A percentile compares a stretch with the other conserved stretches of the same genome.
Conservation (phyloP, 2,888 invertebrate species). For the Drosophila algonquin region DNA sequence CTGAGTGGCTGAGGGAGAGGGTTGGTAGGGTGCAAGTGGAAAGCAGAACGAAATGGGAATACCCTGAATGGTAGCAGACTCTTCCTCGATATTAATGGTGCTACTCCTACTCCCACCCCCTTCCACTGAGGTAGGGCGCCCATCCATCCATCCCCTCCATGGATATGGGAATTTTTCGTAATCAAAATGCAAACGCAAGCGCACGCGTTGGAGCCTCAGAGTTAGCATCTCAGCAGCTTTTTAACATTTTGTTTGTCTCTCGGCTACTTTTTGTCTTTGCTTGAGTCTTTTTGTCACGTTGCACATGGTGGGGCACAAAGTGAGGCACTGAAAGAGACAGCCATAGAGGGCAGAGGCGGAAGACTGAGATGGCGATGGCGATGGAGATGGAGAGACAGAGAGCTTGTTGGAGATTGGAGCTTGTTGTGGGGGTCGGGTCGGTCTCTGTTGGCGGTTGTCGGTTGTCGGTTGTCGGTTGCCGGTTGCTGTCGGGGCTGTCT, state of each 20-base stretch:
- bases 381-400: background rate
- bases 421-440: constrained; percentile 18
- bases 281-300: constrained; percentile 59
- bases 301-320: constrained; percentile 39
- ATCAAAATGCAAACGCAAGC: constrained; percentile 53
- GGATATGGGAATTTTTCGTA: constrained; percentile 50
- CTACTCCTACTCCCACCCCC: no score
- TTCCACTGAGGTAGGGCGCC: background rate
- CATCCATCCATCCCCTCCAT: background rate
- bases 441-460: constrained; percentile 10
- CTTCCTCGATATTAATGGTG: no score
- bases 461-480: background rate
- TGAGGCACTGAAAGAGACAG: constrained; percentile 36
- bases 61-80: background rate
- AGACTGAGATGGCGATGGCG: constrained; percentile 5
- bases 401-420: constrained; percentile 30
- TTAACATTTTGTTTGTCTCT: constrained; percentile 17
- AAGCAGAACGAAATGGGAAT: background rate
- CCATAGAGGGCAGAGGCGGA: constrained; percentile 1
- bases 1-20: no score
- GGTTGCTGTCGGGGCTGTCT: background rate
- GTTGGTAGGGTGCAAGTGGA: background rate
- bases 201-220: background rate
- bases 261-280: constrained; percentile 8
- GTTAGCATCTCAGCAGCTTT: constrained; percentile 8